Conservation (phyloP, 2,797 vertebrate species). For the Lindbergichthys nudifrons region DNA sequence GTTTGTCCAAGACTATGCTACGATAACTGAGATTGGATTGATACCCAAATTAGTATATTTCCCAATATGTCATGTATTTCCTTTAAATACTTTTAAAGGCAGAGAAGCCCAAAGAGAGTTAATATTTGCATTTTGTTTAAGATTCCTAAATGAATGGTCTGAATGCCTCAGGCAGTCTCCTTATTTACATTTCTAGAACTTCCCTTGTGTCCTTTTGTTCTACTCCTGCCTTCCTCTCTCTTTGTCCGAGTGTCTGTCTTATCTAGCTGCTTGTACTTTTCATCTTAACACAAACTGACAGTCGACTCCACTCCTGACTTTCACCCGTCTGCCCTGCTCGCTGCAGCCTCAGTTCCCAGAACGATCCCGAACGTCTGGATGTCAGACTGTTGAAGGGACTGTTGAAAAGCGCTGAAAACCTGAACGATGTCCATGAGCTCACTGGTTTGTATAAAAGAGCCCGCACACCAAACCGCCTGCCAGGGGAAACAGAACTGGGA, state of each 20-base stretch:
- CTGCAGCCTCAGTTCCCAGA: slow-evolving; percentile 3
- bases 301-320: slow-evolving; percentile 3
- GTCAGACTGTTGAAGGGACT: slow-evolving; percentile 26
- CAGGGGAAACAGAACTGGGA: slow-evolving; percentile 36
- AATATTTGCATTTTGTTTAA: neutral
- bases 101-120: slow-evolving; percentile 8
- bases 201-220: slow-evolving; percentile 19
- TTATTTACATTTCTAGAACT: neutral
- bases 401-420: slow-evolving; percentile 31
- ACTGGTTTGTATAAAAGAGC: slow-evolving; percentile 3
- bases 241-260: slow-evolving; percentile 35
- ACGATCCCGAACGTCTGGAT: slow-evolving; percentile 14
- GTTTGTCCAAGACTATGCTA: neutral
- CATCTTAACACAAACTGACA: slow-evolving; percentile 47
- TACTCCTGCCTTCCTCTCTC: neutral
- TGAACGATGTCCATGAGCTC: slow-evolving; percentile 40
- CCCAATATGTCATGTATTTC: no score
- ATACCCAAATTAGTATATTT: no score
- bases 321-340: neutral
- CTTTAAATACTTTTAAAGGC: no score
- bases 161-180: neutral
- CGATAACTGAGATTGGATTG: no score
- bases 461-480: slow-evolving; percentile 12
- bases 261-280: slow-evolving; percentile 25
- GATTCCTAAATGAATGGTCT: slow-evolving; percentile 1